These are phyloP conservation scores for Gobio occitaniae DNA, from an alignment of 2,797 vertebrate species.

Conservation along the genomic window DNA sequence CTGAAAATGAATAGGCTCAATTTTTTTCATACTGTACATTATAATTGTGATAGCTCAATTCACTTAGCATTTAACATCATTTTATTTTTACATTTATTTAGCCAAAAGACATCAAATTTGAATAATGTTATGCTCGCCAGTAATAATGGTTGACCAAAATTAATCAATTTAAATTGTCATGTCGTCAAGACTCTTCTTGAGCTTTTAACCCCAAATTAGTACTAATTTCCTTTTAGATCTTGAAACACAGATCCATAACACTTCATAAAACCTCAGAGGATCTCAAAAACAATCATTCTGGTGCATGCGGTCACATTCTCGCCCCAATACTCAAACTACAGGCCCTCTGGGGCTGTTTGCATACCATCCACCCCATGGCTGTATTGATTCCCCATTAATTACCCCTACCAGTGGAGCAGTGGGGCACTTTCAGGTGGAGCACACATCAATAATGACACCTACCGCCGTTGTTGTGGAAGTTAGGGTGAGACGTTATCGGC, in stretches of 20 bases:
- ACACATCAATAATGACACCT: slow-evolving; percentile 46
- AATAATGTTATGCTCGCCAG: not conserved
- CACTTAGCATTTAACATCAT: not conserved
- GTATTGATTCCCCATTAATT: slow-evolving; percentile 64
- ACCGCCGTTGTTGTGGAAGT: slow-evolving; percentile 20
- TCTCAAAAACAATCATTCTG: not conserved
- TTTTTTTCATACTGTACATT: not conserved
- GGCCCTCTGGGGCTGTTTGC: slow-evolving; percentile 64
- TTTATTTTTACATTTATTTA: not conserved
- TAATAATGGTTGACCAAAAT: not conserved
- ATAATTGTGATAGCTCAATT: no score
- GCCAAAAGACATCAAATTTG: not conserved
- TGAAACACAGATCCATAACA: not conserved
- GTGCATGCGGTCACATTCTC: slow-evolving; percentile 46
- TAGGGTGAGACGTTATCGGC: not conserved
- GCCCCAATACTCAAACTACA: slow-evolving; percentile 64
- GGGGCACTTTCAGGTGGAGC: slow-evolving; percentile 52
- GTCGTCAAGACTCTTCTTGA: not conserved
- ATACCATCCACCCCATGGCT: slow-evolving; percentile 52
- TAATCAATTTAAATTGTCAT: not conserved
- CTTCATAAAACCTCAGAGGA: slow-evolving; percentile 3
- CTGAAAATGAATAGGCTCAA: not conserved
- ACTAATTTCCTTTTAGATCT: not conserved
- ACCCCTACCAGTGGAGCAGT: slow-evolving; percentile 54
- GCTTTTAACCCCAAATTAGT: not conserved